Conservation (phyloP, 2,888 invertebrate genomes). For the Biston betularia region DNA sequence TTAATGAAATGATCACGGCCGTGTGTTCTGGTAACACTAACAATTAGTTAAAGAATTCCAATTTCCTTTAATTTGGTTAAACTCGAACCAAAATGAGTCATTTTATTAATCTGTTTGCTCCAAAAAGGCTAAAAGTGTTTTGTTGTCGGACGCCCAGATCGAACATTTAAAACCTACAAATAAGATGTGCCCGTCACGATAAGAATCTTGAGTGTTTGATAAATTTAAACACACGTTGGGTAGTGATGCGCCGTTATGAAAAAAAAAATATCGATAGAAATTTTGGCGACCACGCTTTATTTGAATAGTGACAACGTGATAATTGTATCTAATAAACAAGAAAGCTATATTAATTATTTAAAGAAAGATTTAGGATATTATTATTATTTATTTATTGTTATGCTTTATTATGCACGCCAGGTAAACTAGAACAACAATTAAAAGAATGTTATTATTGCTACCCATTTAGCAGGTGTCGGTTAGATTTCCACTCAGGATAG, state of each 20-base stretch:
- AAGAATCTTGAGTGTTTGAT: conserved; percentile 66
- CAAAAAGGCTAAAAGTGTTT: conserved; percentile 37
- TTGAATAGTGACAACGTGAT: no score
- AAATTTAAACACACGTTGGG: conserved; percentile 51
- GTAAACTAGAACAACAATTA: no score
- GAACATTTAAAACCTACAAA: conserved; percentile 47
- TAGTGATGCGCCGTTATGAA: conserved; percentile 51
- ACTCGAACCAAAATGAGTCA: conserved; percentile 7
- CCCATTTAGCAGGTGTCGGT: no score
- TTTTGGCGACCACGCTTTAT: neutral
- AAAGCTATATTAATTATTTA: no score
- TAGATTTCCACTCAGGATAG: no score
- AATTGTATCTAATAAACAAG: no score
- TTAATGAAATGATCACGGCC: neutral
- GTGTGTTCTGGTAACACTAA: neutral
- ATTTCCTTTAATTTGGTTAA: neutral
- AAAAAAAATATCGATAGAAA: neutral
- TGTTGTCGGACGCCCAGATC: conserved; percentile 35
- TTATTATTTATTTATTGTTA: no score
- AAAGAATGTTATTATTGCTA: no score
- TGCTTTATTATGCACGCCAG: no score
- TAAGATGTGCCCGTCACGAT: conserved; percentile 62
- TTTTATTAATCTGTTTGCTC: conserved; percentile 9
- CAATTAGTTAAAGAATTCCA: conserved; percentile 5
- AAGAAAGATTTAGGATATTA: no score